A percentile compares a stretch with the other conserved stretches of the same genome.
phyloP scores from a whole-genome alignment of 1,140 invertebrate species.

The Olivierus martensii region DNA sequence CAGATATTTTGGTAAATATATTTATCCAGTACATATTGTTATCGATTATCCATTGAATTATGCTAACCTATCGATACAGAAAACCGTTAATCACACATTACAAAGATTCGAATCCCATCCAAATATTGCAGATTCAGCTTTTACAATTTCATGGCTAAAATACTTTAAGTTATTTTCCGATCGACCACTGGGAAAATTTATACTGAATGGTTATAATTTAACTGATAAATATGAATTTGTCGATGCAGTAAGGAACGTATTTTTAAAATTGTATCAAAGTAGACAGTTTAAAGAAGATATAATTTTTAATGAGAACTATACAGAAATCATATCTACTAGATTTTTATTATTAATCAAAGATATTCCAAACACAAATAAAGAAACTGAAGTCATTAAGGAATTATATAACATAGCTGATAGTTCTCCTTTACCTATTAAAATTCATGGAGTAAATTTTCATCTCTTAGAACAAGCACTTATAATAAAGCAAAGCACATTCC shows the following conservation, averaged over 20 bases:
- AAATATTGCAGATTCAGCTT: conserved; percentile 53
- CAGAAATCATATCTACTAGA: conserved; percentile 61
- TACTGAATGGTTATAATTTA: conserved; percentile 39
- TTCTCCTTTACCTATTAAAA: conserved; percentile 53
- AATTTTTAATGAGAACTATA: conserved; percentile 56
- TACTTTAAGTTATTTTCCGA: conserved; percentile 24
- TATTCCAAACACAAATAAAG: conserved; percentile 73
- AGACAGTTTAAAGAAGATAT: conserved; percentile 65
- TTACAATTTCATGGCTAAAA: conserved; percentile 80
- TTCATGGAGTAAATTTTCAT: conserved; percentile 44
- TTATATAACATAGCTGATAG: conserved; percentile 59
- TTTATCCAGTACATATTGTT: conserved; percentile 74
- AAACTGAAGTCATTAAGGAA: conserved; percentile 74
- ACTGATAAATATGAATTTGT: conserved; percentile 58
- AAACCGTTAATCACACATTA: conserved; percentile 61
- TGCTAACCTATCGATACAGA: conserved; percentile 58
- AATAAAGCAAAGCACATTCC: conserved; percentile 40
- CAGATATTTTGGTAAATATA: conserved; percentile 74
- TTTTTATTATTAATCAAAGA: conserved; percentile 79
- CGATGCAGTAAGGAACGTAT: conserved; percentile 50
- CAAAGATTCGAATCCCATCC: conserved; percentile 63
- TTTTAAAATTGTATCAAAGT: conserved; percentile 21
- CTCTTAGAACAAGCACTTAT: conserved; percentile 70
- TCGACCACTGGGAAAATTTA: too few relatives aligned
- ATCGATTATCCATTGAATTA: conserved; percentile 70